Percentiles rank a stretch among this genome's conserved stretches.
Conservation (phyloP, 2,888 invertebrate species). For the Cheilosia impressa region DNA sequence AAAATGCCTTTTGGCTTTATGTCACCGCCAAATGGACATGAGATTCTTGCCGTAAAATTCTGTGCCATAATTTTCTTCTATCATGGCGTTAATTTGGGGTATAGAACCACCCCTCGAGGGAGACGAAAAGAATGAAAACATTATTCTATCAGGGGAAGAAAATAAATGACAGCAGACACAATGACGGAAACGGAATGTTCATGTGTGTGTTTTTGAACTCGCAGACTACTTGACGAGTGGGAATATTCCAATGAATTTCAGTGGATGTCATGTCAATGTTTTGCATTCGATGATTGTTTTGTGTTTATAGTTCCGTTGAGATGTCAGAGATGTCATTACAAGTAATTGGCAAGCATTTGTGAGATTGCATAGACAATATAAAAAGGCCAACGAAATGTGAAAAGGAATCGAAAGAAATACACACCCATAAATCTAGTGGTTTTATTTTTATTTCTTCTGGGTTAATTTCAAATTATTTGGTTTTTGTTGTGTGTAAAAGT, state of each 20-base stretch:
- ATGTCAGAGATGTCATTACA: constrained; percentile 29
- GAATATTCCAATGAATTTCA: constrained; percentile 32
- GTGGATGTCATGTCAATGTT: constrained; percentile 10
- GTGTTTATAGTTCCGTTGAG: constrained; percentile 19
- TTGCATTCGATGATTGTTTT: constrained; percentile 27
- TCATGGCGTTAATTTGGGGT: constrained; percentile 1
- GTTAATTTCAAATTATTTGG: neutral
- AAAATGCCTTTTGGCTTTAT: too few relatives aligned
- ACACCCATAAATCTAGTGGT: constrained; percentile 2
- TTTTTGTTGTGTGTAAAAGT: too few relatives aligned
- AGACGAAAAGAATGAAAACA: constrained; percentile 11
- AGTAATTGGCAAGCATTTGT: constrained; percentile 35
- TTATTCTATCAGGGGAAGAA: constrained; percentile 3
- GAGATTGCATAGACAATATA: neutral
- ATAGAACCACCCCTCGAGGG: neutral
- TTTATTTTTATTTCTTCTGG: neutral
- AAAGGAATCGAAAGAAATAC: neutral
- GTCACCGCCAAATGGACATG: neutral
- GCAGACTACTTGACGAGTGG: constrained; percentile 2
- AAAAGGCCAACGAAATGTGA: neutral
- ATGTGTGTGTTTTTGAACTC: constrained; percentile 13
- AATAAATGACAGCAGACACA: constrained; percentile 23
- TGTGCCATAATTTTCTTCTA: constrained; percentile 18
- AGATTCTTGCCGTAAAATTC: neutral
- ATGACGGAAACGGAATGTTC: constrained; percentile 46